A percentile compares a stretch with the other conserved stretches of the same genome.
Conservation (phyloP, 2,797 vertebrate genomes). For the Ciconia nigra region DNA sequence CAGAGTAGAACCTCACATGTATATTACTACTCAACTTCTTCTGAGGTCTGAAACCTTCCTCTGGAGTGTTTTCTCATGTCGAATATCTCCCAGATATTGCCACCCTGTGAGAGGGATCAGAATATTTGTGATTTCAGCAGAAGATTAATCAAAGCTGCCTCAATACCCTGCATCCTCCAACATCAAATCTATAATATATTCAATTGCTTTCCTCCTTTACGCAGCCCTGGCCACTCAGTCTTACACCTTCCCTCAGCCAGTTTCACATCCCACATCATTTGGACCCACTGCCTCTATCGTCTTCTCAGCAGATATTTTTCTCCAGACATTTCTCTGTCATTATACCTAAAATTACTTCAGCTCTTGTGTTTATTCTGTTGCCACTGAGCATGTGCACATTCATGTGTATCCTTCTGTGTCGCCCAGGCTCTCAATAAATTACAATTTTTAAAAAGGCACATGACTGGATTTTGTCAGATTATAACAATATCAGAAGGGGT, state of each 20-base stretch:
- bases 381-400: fast-evolving
- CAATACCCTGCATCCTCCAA: background rate
- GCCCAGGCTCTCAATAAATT: background rate
- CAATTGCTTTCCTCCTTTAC: background rate
- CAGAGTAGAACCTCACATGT: background rate
- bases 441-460: background rate
- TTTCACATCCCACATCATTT: background rate
- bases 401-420: background rate
- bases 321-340: background rate
- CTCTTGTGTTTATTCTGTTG: background rate
- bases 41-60: background rate
- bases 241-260: background rate
- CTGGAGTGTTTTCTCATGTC: background rate
- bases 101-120: background rate
- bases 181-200: background rate
- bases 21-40: background rate
- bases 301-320: background rate
- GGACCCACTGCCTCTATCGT: background rate
- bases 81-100: background rate
- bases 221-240: background rate
- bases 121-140: background rate
- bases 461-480: background rate
- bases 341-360: background rate
- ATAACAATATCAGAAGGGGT: background rate
- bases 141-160: background rate